Percentiles rank a stretch among this genome's conserved stretches.
Evolutionary conservation across 2,797 vertebrate genomes (phyloP).

Genomic region (Sebastes taczanowskii): DNA sequence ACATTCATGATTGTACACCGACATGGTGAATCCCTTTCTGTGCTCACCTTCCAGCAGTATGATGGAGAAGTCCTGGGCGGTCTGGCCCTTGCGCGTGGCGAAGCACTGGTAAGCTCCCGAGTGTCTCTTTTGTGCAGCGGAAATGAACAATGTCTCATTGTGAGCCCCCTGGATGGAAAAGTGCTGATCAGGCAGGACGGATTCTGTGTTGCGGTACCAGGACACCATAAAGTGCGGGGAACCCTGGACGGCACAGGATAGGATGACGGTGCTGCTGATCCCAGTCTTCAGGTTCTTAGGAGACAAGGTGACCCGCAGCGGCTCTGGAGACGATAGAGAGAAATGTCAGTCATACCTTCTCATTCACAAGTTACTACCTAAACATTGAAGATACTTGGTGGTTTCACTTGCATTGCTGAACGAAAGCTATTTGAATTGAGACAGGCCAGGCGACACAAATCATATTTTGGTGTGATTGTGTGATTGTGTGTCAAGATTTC

Average conservation of each 20-base stretch:
- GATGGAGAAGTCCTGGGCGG: conserved; percentile 96
- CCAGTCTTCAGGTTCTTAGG: conserved; percentile 98
- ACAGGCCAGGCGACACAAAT: conserved; percentile 22
- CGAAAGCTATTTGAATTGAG: conserved; percentile 13
- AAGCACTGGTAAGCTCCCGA: conserved; percentile 98
- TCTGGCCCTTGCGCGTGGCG: conserved; percentile 93
- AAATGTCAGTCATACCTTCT: not conserved
- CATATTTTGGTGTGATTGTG: conserved; percentile 15
- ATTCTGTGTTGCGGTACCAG: conserved; percentile 98
- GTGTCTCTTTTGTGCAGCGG: conserved; percentile 95
- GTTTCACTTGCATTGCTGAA: conserved; percentile 18
- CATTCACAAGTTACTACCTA: not conserved
- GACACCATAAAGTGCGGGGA: conserved; percentile 92
- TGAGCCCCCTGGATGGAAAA: conserved; percentile 96
- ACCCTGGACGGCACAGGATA: conserved; percentile 93
- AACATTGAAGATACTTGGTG: not conserved
- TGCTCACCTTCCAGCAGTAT: conserved; percentile 90
- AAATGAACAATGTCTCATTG: conserved; percentile 97
- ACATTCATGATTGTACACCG: not conserved
- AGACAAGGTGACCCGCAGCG: conserved; percentile 94
- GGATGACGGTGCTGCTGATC: conserved; percentile 97
- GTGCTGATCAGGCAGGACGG: conserved; percentile 90
- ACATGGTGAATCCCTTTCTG: not conserved
- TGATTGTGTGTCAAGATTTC: conserved; percentile 20
- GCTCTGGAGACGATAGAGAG: conserved; percentile 79